Evolutionary conservation across 2,888 invertebrate species (phyloP).

Genomic region (Griposia aprilina): DNA sequence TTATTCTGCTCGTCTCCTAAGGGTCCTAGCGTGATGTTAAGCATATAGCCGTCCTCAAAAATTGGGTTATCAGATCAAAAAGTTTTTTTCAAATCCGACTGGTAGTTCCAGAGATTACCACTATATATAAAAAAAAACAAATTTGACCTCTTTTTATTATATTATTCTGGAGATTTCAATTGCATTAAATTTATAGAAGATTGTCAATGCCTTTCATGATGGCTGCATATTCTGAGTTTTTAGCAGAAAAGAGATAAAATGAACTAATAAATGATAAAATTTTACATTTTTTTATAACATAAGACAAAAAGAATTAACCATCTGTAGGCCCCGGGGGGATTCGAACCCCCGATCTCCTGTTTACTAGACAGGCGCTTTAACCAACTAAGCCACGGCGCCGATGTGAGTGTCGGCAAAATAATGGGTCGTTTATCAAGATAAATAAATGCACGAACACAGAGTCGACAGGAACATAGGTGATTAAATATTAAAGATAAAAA

Average conservation of each 20-base stretch:
- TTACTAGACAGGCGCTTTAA: slow-evolving; percentile 91
- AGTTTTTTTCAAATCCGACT: too few species aligned
- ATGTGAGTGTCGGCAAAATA: slow-evolving; percentile 68
- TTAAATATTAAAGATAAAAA: neutral
- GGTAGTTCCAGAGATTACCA: too few species aligned
- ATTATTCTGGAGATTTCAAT: too few species aligned
- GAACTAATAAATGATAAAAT: neutral
- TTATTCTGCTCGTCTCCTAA: too few species aligned
- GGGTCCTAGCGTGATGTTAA: too few species aligned
- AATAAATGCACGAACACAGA: slow-evolving; percentile 1
- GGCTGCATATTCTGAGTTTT: neutral
- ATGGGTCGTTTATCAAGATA: slow-evolving; percentile 40
- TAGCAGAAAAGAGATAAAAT: slow-evolving; percentile 14
- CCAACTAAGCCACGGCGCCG: slow-evolving; percentile 91
- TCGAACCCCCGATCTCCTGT: slow-evolving; percentile 91
- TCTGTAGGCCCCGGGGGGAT: slow-evolving; percentile 89
- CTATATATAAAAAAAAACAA: too few species aligned
- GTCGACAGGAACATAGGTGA: neutral
- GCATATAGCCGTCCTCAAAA: too few species aligned
- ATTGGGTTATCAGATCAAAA: too few species aligned
- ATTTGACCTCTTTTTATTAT: too few species aligned
- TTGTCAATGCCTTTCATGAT: too few species aligned
- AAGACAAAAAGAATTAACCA: slow-evolving; percentile 33
- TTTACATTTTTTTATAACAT: too few species aligned
- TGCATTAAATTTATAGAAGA: neutral